Conservation (phyloP, 2,797 vertebrate species). For the Sitta carolinensis region DNA sequence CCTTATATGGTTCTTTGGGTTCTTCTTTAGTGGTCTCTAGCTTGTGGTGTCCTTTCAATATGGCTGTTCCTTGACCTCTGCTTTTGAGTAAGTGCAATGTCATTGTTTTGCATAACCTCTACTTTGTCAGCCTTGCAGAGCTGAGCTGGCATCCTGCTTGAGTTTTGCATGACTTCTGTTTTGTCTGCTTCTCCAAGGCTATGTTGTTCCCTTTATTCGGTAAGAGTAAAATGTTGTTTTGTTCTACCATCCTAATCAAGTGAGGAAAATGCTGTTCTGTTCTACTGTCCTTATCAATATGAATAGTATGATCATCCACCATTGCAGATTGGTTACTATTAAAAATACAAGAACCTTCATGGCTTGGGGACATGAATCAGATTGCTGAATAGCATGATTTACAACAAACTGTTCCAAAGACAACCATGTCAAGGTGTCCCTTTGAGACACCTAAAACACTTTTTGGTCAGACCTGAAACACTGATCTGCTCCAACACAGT, state of each 20-base stretch:
- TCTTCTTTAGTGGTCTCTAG: background rate
- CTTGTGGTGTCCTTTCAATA: background rate
- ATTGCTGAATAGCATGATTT: background rate
- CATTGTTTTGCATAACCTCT: rapidly evolving
- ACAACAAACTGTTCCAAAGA: background rate
- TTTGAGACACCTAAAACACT: background rate
- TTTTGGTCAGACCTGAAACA: background rate
- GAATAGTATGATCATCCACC: background rate
- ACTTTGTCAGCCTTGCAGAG: background rate
- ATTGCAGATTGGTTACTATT: background rate
- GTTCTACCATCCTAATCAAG: background rate
- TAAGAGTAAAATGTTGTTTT: background rate
- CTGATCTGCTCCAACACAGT: background rate
- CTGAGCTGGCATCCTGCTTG: background rate
- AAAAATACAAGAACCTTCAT: background rate
- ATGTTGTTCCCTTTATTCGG: background rate
- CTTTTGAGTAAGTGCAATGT: background rate
- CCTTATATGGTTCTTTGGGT: no score
- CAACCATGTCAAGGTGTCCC: background rate
- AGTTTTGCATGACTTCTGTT: background rate
- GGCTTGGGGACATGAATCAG: background rate
- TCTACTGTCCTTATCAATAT: background rate
- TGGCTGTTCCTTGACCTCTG: background rate
- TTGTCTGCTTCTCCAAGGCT: background rate
- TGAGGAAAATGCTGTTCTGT: background rate